Evolutionary conservation across 2,888 invertebrate genomes (phyloP), one percentile per base, ranked within the genome.

Genomic region (Chloromyia formosa): DNA sequence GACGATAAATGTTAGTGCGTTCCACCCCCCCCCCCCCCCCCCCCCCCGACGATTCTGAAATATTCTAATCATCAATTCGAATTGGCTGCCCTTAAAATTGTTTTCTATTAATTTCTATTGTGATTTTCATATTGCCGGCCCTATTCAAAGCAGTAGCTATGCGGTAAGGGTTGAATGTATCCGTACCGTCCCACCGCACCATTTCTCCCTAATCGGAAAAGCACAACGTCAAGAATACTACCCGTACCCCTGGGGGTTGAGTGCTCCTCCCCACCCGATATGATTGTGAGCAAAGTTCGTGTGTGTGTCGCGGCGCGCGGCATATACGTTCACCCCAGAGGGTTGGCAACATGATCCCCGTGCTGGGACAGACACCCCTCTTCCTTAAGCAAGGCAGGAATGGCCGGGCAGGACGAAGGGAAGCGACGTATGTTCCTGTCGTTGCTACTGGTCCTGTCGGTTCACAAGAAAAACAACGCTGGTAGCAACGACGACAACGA

Each of bases 41-140:
- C n/a, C n/a, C n/a, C n/a, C n/a, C 58, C 18, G 14, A 23, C 58
- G n/a, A 69, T 3, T 35, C 9, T 22, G 35, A 54, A 69, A n/a
- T 16, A 69, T 23, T 35, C 23, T 20, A 56, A 16, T 20, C 18
- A 71, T 71, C 40, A 71, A 71, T 71, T 35, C 27, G 27, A 35
- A 71, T 71, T 71, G 35, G 71, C 58, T 22, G 45, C 12, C 58
- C 20, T 16, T 12, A 66, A n/a, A 66, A 66, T 20, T 40, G 40
- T 71, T 76, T 76, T 74, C 74, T 73, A 76, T 76, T 74, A 76
- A 69, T 76, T 76, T 74, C 74, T 74, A 76, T 76, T 74, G 76
- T 74, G 42, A 69, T 72, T 71, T 64, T 74, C 62, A 73, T 69
- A 74, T 58, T 71, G 18, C 14, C 56, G 49, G 42, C 66, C n/a